Conservation (phyloP, 2,888 invertebrate species). For the Drosophila colorata region DNA sequence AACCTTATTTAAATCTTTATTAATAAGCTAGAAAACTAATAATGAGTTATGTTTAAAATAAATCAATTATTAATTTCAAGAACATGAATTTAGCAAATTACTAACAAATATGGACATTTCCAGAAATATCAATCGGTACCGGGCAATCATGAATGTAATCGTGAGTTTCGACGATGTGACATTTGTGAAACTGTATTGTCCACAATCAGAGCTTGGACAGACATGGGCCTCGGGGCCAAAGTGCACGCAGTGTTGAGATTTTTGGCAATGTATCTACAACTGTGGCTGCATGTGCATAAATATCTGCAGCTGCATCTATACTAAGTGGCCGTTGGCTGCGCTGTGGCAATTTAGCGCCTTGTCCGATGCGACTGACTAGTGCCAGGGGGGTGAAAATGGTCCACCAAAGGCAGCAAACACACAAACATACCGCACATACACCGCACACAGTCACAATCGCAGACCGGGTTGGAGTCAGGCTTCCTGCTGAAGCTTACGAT, state of each 20-base stretch:
- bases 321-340: conserved; percentile 49
- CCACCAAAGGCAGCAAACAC: conserved; percentile 16
- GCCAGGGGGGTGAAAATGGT: conserved; percentile 13
- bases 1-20: no score
- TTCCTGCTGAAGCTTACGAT: conserved; percentile 31
- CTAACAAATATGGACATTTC: no score
- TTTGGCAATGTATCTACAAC: conserved; percentile 37
- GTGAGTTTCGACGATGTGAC: not conserved
- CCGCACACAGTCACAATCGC: conserved; percentile 13
- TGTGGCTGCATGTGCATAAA: conserved; percentile 6
- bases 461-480: conserved; percentile 4
- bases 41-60: not conserved
- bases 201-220: conserved; percentile 32
- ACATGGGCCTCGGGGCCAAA: conserved; percentile 44
- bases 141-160: not conserved
- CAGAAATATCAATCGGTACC: no score
- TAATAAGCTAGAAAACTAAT: no score
- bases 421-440: conserved; percentile 8
- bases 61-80: not conserved
- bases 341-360: conserved; percentile 69
- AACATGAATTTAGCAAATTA: not conserved
- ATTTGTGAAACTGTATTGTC: not conserved
- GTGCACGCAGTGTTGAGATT: conserved; percentile 35
- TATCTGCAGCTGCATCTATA: conserved; percentile 14
- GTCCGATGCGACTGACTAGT: conserved; percentile 53